Base-by-base conservation (phyloP, 64 coral and sea anemone species). In the Acropora tenuis region DNA sequence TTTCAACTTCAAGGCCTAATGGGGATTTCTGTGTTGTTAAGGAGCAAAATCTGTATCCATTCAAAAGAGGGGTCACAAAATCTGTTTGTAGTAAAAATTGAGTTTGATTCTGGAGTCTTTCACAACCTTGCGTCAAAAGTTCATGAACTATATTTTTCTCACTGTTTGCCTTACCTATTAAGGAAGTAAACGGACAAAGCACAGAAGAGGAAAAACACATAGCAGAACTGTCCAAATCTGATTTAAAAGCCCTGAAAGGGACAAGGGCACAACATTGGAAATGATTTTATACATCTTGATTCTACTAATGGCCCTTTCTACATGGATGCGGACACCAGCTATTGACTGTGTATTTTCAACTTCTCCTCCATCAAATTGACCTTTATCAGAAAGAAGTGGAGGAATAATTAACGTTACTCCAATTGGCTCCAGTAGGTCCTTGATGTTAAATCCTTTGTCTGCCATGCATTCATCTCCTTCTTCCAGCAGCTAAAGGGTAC, bases 211-310 rank as follows among this genome's bases (percentile, higher is more conserved):
- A 55, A 55, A 55, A 55, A 55, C 52, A 55, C 52, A 55, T 55
- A 55, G 52, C 52, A 55, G 52, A 55, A 89, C 55, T 76, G 74
- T 78, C 55, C 57, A 89, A 59, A 89, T 78, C 72, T 89, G 74
- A 78, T 89, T 89, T 75, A 89, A 75, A 12, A 89, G 78, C 4
- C 76, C 78, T 50, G 78, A 78, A 1, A 90, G 78, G 47, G 89
- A 69, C 59, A 90, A 17, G 43, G 89, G 89, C 65, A 90, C 89
- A 80, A 90, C 78, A 90, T 90, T 90, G 58, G 78, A 50, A 53
- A 90, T 90, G 18, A 83, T 90, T 69, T 83, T 90, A 79, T 82
- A 83, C 78, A 90, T 83, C n/a, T 90, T 90, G 44, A 90, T 90
- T 81, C 78, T 47, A 69, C 88, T 90, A 19, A 80, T 90, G 19